These are phyloP conservation scores for Ptyas mucosa DNA, from an alignment of 2,113 vertebrate genomes.

Conservation along the genomic window DNA sequence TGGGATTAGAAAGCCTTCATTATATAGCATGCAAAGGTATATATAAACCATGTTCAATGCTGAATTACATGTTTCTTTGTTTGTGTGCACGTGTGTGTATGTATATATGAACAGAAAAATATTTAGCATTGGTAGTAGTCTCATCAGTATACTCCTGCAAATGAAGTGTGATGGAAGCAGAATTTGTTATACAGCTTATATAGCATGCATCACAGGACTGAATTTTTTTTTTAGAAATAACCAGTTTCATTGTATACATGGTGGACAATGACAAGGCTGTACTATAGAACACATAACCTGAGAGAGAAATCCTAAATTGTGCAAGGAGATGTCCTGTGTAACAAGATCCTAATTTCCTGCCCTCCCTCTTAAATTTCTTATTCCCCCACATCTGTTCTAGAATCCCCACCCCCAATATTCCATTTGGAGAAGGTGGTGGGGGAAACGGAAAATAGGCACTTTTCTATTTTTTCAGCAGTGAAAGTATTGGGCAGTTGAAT, in stretches of 20 bases:
- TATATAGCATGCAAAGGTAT: not conserved
- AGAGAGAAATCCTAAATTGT: not conserved
- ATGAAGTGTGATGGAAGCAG: not conserved
- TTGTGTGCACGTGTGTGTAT: not conserved
- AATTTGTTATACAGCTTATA: not conserved
- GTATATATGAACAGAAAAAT: not conserved
- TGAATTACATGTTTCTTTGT: not conserved
- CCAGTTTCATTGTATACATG: too few relatives aligned
- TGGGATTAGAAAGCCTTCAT: not conserved
- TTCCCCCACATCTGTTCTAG: not conserved
- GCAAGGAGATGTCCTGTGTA: not conserved
- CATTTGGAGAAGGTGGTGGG: not conserved
- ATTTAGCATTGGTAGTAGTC: not conserved
- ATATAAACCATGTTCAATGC: not conserved
- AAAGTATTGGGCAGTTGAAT: not conserved
- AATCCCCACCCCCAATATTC: not conserved
- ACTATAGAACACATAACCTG: not conserved
- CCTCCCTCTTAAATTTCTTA: not conserved
- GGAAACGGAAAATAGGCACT: not conserved
- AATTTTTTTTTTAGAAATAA: not conserved
- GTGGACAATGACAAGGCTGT: too few relatives aligned
- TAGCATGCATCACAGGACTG: not conserved
- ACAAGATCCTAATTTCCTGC: not conserved
- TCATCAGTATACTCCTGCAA: fast-evolving
- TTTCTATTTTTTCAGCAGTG: not conserved